Evolutionary conservation across 2,888 invertebrate genomes (phyloP), one percentile per base, ranked within the genome.

Genomic region (Gibbula magus): DNA sequence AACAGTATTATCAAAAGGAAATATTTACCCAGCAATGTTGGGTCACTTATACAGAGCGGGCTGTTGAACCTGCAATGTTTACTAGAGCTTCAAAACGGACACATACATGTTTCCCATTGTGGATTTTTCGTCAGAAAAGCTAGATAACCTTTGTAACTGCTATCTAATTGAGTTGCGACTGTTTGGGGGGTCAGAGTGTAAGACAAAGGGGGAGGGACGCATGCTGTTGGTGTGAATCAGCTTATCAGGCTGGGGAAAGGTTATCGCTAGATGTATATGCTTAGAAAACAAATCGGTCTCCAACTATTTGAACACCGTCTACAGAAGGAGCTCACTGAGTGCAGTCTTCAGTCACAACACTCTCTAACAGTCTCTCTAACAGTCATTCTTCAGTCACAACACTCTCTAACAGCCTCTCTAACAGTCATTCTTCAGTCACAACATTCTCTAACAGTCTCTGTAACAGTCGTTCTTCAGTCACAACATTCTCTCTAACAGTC

Each of bases 1-100:
- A 75, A 75, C 54, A 75, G 75, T 18, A 75, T 75, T 75, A 75
- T 75, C 75, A 75, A 75, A 75, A 75, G 53, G 29, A 75, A 75
- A 75, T 75, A 54, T 75, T 75, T 75, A 54, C 75, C 18, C 54
- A 54, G 75, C 75, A 53, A 75, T 75, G 53, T 53, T 54, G 35
- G 25, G 54, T 29, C 75, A 75, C 75, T 75, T 53, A 75, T 29
- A 54, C 25, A 52, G 25, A 25, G 29, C 25, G 25, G 61, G 25
- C 29, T 29, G 29, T 39, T 70, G 35, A 70, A 35, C 35, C 70
- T 35, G 16, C 70, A 3, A n/a, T 35, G 35, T 70, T 70, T 32
- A 39, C 39, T 0, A 10, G 70, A 35, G 70, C 70, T 39, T 35
- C 70, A 20, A 45, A 20, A 35, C 20, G 35, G 20, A 70, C 70